Base-by-base conservation (phyloP, 2,797 vertebrate species). In the Danio aesculapii region DNA sequence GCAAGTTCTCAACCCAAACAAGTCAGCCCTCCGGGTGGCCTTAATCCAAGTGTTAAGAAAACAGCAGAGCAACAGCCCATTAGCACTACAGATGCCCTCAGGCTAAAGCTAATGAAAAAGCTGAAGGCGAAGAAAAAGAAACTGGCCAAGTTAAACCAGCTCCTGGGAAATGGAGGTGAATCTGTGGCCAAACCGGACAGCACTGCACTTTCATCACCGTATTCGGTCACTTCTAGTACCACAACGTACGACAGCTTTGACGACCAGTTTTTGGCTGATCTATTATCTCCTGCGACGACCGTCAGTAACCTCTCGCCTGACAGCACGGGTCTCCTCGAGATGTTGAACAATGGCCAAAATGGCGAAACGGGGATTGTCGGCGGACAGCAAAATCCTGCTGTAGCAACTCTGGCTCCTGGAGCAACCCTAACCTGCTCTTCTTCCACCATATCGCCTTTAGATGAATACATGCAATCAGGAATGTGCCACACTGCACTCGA, bases 121-220 rank as follows among this genome's bases (percentile, higher is more conserved):
- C 94, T 99, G 6, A 96, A 97, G 80, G 95, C 95, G 11, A 98
- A 97, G 90, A 99, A 97, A 90, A 96, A 95, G 89, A 95, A 96
- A 85, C 90, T 99, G 9, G 96, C 95, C 1, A 92, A 94, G 6
- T 88, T 99, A 53, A 94, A 97, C 49, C 84, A 88, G 49, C 77
- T 95, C 76, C 67, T 96, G 68, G 88, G 81, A 6, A 52, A 53
- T 0, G 21, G 21, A 1, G 73, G 57, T 7, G 79, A 84, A 6
- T 0, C 61, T 3, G 1, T 52, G 13, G 72, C 89, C 72, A 93
- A 88, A 17, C 95, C 95, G 0, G 94, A 95, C 86, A 92, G 90
- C 58, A 92, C 93, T 0, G 87, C 86, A 8, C 86, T 83, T 6
- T 73, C 76, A 16, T 93, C 96, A 0, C 89, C 92, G 0, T 87